Conservation (phyloP, 1,140 invertebrate genomes). For the Agraylea sexmaculata region DNA sequence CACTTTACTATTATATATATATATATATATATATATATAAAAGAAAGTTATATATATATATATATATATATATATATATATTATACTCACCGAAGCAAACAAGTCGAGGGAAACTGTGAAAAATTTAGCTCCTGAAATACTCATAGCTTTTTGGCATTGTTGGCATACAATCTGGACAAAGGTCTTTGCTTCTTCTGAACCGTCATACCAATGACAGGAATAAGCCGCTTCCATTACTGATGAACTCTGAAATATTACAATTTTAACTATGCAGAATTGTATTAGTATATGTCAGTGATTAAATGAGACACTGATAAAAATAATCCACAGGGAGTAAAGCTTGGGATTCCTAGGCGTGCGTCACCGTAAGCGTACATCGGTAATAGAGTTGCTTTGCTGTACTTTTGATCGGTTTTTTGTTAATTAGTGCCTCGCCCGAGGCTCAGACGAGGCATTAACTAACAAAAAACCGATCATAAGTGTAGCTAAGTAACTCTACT, state of each 20-base stretch:
- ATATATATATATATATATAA: not conserved
- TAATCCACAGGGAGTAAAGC: too few species aligned
- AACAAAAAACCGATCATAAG: too few species aligned
- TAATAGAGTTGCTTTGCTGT: too few species aligned
- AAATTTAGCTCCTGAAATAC: constrained; percentile 76
- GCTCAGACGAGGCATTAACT: too few species aligned
- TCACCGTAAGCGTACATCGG: too few species aligned
- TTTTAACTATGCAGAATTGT: too few species aligned
- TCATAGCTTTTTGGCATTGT: constrained; percentile 77
- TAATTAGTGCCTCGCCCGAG: too few species aligned
- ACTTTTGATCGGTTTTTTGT: too few species aligned
- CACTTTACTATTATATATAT: constrained; percentile 1
- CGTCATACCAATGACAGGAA: constrained; percentile 78
- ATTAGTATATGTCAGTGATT: too few species aligned
- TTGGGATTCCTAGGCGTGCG: too few species aligned
- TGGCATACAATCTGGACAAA: constrained; percentile 85
- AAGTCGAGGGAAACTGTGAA: constrained; percentile 76
- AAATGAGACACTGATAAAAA: too few species aligned
- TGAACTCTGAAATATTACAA: constrained; percentile 68
- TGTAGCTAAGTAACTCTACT: too few species aligned
- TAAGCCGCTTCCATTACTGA: constrained; percentile 83
- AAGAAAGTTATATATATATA: not conserved
- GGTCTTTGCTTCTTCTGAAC: constrained; percentile 76
- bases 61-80: constrained; percentile 4
- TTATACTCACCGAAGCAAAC: constrained; percentile 63